A percentile compares a stretch with the other conserved stretches of the same genome.
phyloP scores from a whole-genome alignment of 2,888 invertebrate species.

The Chrysolina americana region DNA sequence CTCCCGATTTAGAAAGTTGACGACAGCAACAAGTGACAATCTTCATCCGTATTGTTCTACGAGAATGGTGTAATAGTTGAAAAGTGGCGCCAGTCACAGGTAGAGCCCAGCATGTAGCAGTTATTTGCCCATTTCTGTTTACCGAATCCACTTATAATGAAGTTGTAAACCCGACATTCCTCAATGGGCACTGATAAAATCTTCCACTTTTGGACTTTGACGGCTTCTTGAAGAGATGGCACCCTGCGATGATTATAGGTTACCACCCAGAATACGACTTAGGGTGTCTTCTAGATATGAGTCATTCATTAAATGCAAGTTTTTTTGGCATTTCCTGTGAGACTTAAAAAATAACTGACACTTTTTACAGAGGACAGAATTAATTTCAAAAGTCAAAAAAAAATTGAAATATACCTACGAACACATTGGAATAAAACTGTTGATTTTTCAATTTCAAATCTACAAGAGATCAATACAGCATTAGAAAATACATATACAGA shows the following conservation, averaged over 20 bases:
- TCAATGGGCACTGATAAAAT: slow-evolving; percentile 27
- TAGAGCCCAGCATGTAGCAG: slow-evolving; percentile 25
- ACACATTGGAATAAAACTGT: no score
- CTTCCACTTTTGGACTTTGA: slow-evolving; percentile 24
- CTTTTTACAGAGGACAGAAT: no score
- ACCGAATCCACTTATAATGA: slow-evolving; percentile 11
- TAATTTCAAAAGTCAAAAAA: no score
- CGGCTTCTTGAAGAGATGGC: slow-evolving; percentile 10
- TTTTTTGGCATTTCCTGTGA: no score
- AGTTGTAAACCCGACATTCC: slow-evolving; percentile 24
- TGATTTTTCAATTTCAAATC: no score
- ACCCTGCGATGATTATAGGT: slow-evolving; percentile 10
- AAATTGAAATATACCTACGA: no score
- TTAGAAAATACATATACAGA: no score
- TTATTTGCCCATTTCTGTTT: slow-evolving; percentile 13
- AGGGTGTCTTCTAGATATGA: no score
- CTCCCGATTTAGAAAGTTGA: slow-evolving; percentile 6
- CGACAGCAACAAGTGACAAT: slow-evolving; percentile 25
- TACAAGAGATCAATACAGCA: no score
- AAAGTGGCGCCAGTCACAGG: slow-evolving; percentile 28
- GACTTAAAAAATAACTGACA: no score
- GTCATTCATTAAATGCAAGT: no score
- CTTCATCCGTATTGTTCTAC: neutral
- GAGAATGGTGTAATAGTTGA: slow-evolving; percentile 7
- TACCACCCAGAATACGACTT: slow-evolving; percentile 10